Evolutionary conservation across 2,113 vertebrate genomes (phyloP).

Genomic region (Bubo blakistoni): DNA sequence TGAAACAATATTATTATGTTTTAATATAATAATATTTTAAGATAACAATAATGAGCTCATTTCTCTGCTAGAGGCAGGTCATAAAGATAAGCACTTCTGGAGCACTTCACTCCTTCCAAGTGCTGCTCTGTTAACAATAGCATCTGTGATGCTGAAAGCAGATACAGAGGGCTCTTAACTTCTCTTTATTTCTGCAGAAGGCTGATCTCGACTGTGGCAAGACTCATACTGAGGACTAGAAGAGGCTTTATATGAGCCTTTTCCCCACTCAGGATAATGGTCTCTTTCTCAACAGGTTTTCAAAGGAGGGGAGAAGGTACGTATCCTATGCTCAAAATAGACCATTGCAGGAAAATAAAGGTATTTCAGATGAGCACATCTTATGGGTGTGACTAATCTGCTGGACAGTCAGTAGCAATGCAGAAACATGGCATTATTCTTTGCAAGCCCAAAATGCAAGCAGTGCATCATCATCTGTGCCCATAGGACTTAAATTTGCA

Average conservation of each 20-base stretch:
- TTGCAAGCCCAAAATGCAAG: not conserved
- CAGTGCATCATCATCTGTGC: not conserved
- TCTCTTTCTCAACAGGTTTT: not conserved
- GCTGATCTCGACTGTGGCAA: not conserved
- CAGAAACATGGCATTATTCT: not conserved
- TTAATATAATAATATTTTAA: not conserved
- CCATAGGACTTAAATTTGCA: not conserved
- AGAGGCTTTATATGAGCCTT: not conserved
- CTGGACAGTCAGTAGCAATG: not conserved
- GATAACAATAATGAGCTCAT: not conserved
- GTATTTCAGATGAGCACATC: not conserved
- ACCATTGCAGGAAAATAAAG: not conserved
- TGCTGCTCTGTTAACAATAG: not conserved
- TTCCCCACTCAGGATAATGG: not conserved
- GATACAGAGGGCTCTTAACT: not conserved
- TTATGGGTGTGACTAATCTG: not conserved
- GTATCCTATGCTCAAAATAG: not conserved
- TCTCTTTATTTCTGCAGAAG: not conserved
- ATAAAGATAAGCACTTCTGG: constrained; percentile 20
- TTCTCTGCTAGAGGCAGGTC: not conserved
- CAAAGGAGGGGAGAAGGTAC: not conserved
- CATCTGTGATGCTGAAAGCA: not conserved
- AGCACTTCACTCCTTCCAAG: not conserved
- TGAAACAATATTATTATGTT: not conserved
- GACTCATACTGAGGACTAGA: not conserved